Evolutionary conservation across 2,797 vertebrate genomes (phyloP).

Genomic region (Pangasius sanitwongsei): DNA sequence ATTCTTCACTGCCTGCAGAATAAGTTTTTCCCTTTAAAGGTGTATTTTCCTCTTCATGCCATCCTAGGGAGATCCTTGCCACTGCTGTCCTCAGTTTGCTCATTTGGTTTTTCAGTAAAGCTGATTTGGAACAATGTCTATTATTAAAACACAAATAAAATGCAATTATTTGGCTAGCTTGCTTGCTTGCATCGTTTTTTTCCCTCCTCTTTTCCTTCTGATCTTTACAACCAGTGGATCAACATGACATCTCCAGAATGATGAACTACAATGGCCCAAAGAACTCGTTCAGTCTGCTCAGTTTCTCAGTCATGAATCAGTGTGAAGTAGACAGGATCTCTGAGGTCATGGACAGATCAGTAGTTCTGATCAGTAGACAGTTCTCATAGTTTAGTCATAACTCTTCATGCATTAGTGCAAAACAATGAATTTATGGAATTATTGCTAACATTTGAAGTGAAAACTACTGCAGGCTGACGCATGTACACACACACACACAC

Average conservation of each 20-base stretch:
- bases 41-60: background rate
- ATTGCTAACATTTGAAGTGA: background rate
- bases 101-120: background rate
- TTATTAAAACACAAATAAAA: background rate
- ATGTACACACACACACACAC: background rate
- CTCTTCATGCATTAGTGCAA: conserved; percentile 12
- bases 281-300: background rate
- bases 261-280: background rate
- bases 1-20: background rate
- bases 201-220: background rate
- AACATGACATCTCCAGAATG: conserved; percentile 1
- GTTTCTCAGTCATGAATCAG: conserved; percentile 13
- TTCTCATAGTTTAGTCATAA: conserved; percentile 8
- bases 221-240: background rate
- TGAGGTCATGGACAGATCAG: conserved; percentile 17
- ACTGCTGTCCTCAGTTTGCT: background rate
- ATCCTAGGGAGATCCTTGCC: background rate
- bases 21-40: background rate
- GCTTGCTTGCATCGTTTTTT: too few species aligned
- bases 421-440: conserved; percentile 13
- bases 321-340: background rate
- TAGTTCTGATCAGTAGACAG: background rate
- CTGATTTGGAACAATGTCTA: background rate
- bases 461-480: background rate
- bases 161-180: background rate